Evolutionary conservation across 2,797 vertebrate species (phyloP), one percentile per base, ranked within the genome.

Genomic region (Hyperoplus immaculatus): DNA sequence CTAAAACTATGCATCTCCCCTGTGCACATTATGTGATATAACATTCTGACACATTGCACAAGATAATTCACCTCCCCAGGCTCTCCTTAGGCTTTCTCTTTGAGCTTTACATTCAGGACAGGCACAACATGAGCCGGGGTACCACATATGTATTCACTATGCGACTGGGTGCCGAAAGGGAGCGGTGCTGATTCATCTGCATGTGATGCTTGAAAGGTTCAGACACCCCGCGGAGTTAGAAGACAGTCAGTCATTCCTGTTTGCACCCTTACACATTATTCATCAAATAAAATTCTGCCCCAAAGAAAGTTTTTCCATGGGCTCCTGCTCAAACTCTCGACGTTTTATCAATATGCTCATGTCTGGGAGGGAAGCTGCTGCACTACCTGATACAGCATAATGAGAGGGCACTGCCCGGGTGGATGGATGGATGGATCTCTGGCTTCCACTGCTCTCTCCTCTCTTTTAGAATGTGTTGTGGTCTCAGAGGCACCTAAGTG

Each of bases 191-290:
- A 70, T 55, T 55, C 56, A 55, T 61, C 29, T 77, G 39, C 42
- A 71, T 77, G 70, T 36, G 9, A 56, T 21, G 41, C 58, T 75
- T 14, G 29, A 53, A 43, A 75, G 70, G 73, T 51, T 63, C 4
- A 42, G 63, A 65, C 38, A 42, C 59, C 60, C 54, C 41, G 59
- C 73, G 60, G 81, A 62, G 82, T 62, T 61, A 7, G 10, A 29
- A 55, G 71, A 65, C 72, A 39, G 76, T 45, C 69, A 42, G 29
- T 29, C 29, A 29, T 29, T 29, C 54, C 29, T 3, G 57, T 61
- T 78, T 36, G 80, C 79, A 67, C 71, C 49, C 0, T 72, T 64
- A 38, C 82, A 51, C 61, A 87, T 88, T 84, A 85, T 85, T 79
- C 9, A 84, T 83, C 57, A 21, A 65, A 76, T 47, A 78, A 83